These are phyloP conservation scores for Eumaeus atala DNA, from an alignment of 1,140 invertebrate species.

Conservation along the genomic window DNA sequence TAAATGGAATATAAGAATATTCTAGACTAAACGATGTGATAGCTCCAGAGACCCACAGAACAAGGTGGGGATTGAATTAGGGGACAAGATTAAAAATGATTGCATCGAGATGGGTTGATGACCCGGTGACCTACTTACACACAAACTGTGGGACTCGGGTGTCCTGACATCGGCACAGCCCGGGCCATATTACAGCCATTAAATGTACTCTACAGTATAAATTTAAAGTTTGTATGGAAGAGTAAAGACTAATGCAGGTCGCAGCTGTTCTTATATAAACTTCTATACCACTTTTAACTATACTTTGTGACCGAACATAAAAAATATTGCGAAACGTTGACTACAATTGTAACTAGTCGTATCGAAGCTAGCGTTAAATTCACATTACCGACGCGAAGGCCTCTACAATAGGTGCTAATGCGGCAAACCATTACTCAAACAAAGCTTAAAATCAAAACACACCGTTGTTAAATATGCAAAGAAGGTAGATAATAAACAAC, in stretches of 20 bases:
- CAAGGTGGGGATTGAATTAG: conserved; percentile 10
- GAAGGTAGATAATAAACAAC: conserved; percentile 10
- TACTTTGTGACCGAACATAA: too few species aligned
- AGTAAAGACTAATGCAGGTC: too few species aligned
- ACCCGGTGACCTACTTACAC: conserved; percentile 14
- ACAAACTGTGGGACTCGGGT: neutral
- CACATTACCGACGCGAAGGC: neutral
- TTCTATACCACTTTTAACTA: too few species aligned
- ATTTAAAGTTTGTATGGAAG: neutral
- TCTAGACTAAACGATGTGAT: too few species aligned
- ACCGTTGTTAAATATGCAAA: conserved; percentile 11
- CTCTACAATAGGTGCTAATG: neutral
- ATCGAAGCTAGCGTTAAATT: conserved; percentile 6
- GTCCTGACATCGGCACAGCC: neutral
- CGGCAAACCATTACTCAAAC: neutral
- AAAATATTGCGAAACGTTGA: too few species aligned
- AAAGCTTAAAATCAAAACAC: conserved; percentile 10
- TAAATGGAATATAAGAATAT: too few species aligned
- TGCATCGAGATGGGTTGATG: conserved; percentile 17
- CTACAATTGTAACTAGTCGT: neutral
- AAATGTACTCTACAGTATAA: neutral
- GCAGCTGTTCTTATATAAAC: neutral
- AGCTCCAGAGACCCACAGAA: too few species aligned
- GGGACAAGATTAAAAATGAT: conserved; percentile 14
- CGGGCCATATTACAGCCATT: too few species aligned